Conservation (phyloP, 2,113 vertebrate species). For the Barbus barbus region DNA sequence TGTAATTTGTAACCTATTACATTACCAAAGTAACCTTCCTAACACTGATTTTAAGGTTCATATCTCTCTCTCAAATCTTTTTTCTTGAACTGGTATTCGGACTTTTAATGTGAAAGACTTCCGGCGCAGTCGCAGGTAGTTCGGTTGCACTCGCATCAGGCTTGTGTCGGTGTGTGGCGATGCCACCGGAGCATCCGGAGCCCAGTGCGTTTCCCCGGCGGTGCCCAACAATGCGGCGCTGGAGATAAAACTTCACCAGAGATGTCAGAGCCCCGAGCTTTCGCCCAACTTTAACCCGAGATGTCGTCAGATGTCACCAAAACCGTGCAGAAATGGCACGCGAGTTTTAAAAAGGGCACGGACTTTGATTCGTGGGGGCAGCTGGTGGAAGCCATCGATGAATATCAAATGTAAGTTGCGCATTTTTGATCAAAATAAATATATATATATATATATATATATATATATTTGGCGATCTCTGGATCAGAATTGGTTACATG, state of each 20-base stretch:
- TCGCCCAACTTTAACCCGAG: conserved; percentile 51
- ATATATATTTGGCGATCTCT: background rate
- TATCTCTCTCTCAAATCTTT: too few relatives aligned
- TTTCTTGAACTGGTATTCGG: background rate
- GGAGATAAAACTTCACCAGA: background rate
- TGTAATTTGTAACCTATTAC: too few relatives aligned
- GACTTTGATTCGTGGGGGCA: conserved; percentile 99
- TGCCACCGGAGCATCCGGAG: conserved; percentile 59
- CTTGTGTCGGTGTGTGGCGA: conserved; percentile 66
- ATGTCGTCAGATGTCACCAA: conserved; percentile 83
- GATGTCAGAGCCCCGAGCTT: conserved; percentile 70
- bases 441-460: too few relatives aligned
- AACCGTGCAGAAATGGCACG: conserved; percentile 91
- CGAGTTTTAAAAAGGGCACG: conserved; percentile 90
- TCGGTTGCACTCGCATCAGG: conserved; percentile 74
- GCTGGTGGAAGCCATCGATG: conserved; percentile 95
- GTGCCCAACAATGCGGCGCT: conserved; percentile 53
- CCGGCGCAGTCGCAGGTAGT: conserved; percentile 54
- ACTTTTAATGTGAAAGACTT: conserved; percentile 41
- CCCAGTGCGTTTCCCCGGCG: conserved; percentile 51
- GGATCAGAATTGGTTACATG: background rate
- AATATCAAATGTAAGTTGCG: conserved; percentile 95
- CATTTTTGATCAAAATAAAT: conserved; percentile 55
- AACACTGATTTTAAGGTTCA: too few relatives aligned
- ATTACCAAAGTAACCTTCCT: too few relatives aligned